Evolutionary conservation across 2,113 vertebrate genomes (phyloP).

Genomic region (Aspidoscelis tigris): DNA sequence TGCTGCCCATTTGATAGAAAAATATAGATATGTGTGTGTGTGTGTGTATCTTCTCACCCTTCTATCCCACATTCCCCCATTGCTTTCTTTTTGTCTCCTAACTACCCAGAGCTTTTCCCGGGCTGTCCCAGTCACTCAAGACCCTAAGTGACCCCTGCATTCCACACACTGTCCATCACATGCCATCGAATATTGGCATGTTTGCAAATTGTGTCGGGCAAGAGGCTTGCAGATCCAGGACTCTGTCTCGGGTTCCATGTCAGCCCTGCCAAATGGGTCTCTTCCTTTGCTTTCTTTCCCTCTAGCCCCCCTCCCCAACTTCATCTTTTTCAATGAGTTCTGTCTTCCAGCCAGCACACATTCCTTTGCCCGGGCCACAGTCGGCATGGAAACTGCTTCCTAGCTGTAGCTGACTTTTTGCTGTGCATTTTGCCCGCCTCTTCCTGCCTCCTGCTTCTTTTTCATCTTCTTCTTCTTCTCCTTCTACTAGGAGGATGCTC

Average conservation of each 20-base stretch:
- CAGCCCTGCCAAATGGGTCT: constrained; percentile 75
- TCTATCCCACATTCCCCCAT: no score
- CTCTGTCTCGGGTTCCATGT: constrained; percentile 79
- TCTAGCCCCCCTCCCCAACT: not conserved
- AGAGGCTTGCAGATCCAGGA: constrained; percentile 75
- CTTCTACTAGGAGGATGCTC: not conserved
- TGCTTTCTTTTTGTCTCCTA: not conserved
- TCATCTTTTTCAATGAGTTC: constrained; percentile 82
- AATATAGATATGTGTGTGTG: no score
- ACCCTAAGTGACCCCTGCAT: constrained; percentile 74
- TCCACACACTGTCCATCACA: constrained; percentile 77
- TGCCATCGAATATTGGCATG: constrained; percentile 78
- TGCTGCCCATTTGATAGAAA: not conserved
- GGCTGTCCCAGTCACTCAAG: constrained; percentile 67
- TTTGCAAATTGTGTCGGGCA: constrained; percentile 80
- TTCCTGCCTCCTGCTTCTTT: no score
- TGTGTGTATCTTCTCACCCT: not conserved
- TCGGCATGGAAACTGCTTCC: constrained; percentile 84
- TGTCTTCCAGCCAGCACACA: constrained; percentile 78
- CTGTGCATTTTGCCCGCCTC: constrained; percentile 47
- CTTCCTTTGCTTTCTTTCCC: constrained; percentile 75
- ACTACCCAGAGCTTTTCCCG: constrained; percentile 56
- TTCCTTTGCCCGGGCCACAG: constrained; percentile 80
- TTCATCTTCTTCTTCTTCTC: not conserved
- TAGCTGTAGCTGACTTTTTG: constrained; percentile 71